Evolutionary conservation across 2,888 invertebrate species (phyloP), one percentile per base, ranked within the genome.

Genomic region (Zaprionus bogoriensis): DNA sequence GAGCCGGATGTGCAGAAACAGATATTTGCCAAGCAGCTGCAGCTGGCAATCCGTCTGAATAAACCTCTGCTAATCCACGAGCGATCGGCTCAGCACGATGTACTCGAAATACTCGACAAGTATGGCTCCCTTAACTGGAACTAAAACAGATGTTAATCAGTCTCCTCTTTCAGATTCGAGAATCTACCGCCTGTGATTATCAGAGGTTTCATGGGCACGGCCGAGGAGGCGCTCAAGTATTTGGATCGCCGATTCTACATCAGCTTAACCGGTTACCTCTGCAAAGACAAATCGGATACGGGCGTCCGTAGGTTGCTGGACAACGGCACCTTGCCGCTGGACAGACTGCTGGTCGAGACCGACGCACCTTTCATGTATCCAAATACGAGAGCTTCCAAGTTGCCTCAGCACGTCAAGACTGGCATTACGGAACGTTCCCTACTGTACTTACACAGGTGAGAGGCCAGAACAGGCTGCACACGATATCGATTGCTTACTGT

Each of bases 301-400:
- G 98, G 98, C 9, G 95, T 98, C 3, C 92, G 97, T 52, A 94
- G 96, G 88, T 92, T 97, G 66, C 90, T 98, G 30, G 95, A 96
- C 28, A 95, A 96, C 85, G 94, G 96, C 53, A 92, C 94, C 51
- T 92, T 97, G 83, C 97, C 98, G 0, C 89, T 98, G 74, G 97
- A 98, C 82, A 93, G 94, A 89, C 91, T 98, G 77, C 91, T 98
- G 59, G 95, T 98, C 4, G 98, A 98, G 91, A 97, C 98, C 0
- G 98, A 98, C 91, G 96, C 98, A 0, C 98, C 98, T 1, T 98
- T 97, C 89, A 98, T 98, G 97, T 98, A 97, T 90, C 97, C 98
- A 2, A 97, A 98, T 91, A 96, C 97, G 67, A 93, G 98, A 88
- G 97, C 98, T 66, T 97, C 97, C 25, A 98, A 98, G 91, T 92